Base-by-base conservation (phyloP, 2,113 vertebrate genomes). In the Emydura subglobosa region DNA sequence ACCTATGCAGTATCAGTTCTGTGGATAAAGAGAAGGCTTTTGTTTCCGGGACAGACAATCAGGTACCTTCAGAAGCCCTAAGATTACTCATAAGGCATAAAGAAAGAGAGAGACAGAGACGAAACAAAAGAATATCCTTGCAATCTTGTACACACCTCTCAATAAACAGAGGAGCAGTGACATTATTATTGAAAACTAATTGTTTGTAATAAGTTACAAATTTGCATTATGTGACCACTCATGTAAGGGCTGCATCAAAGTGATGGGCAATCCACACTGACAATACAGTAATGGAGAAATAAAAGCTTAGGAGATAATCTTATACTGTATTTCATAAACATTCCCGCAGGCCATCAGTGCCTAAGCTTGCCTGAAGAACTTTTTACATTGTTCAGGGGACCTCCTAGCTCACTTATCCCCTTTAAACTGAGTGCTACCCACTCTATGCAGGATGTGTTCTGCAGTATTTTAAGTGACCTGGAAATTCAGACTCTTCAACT, bases 201-300 rank as follows among this genome's bases (percentile, higher is more conserved):
- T 87, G 24, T 17, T 87, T 78, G 24, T 16, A 83, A 53, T 34
- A 92, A 80, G 44, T 19, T 91, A 19, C 6, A 86, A 82, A 95
- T 90, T 81, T 86, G 2, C 5, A 47, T 81, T 25, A 2, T 55
- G 27, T 89, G 13, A n/a, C 95, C 91, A 39, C 72, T 78, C 84
- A 72, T 57, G 6, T 3, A 92, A 96, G 27, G 82, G 88, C 86
- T 54, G 8, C 53, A 53, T 3, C 10, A 53, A 25, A 44, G 86
- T 4, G 82, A 91, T 5, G 27, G 34, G 92, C 86, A 39, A 86
- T 4, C 55, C 80, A 72, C 53, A 83, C 85, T 83, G 86, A 80
- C 91, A 91, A 84, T 53, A 88, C 27, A 49, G 22, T 24, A 76
- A 94, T 82, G 11, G 14, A 85, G 79, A 94, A 94, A 81, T 9